These are phyloP conservation scores for Spilarctia lutea DNA, from an alignment of 2,888 invertebrate species.

Conservation along the genomic window DNA sequence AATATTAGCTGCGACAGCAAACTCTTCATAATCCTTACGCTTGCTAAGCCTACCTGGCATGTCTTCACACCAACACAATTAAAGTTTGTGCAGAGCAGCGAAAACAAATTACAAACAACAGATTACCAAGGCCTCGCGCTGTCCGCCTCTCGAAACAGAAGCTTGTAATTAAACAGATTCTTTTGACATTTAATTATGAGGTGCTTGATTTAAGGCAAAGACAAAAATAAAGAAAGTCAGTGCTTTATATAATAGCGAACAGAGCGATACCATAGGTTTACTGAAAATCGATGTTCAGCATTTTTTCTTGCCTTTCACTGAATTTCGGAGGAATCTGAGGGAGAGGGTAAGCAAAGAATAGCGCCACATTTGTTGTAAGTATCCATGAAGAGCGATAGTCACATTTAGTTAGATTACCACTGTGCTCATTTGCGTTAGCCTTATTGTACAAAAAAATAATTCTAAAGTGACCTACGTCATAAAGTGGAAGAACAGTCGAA, in stretches of 20 bases:
- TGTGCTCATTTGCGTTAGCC: too few relatives aligned
- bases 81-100: slow-evolving; percentile 62
- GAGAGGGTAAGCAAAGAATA: too few relatives aligned
- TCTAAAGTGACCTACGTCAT: too few relatives aligned
- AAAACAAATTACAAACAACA: slow-evolving; percentile 62
- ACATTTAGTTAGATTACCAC: too few relatives aligned
- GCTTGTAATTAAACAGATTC: slow-evolving; percentile 44
- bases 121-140: slow-evolving; percentile 45
- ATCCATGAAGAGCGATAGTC: too few relatives aligned
- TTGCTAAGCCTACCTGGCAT: slow-evolving; percentile 44
- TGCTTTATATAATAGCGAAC: neutral
- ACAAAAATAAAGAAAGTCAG: neutral
- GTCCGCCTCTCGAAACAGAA: slow-evolving; percentile 11
- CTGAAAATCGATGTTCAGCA: too few relatives aligned
- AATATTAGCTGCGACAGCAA: neutral
- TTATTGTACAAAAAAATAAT: too few relatives aligned
- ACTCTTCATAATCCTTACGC: slow-evolving; percentile 1
- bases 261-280: neutral
- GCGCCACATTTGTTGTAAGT: too few relatives aligned
- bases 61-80: slow-evolving; percentile 71
- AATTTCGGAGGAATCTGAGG: too few relatives aligned
- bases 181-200: slow-evolving; percentile 43
- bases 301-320: too few relatives aligned
- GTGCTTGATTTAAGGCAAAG: slow-evolving; percentile 10
- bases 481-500: too few relatives aligned